These are phyloP conservation scores for Lerista edwardsae DNA, from an alignment of 2,797 vertebrate genomes.

Conservation along the genomic window DNA sequence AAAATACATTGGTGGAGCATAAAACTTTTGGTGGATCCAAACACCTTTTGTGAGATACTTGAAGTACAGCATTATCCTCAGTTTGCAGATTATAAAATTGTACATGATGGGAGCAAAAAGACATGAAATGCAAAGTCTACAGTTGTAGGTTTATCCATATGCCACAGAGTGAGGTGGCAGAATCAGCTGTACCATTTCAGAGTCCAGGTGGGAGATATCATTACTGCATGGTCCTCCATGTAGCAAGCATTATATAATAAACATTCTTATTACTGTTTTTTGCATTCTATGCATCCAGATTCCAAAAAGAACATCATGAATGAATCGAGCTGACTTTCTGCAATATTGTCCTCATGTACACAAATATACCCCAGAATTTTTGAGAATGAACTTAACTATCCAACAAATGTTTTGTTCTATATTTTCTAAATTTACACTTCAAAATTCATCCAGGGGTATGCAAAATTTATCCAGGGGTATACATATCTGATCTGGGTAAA, in stretches of 20 bases:
- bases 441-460: background rate
- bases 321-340: background rate
- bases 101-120: background rate
- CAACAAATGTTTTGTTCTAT: background rate
- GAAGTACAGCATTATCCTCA: background rate
- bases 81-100: background rate
- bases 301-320: background rate
- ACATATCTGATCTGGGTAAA: background rate
- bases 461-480: background rate
- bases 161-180: too few relatives aligned
- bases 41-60: background rate
- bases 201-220: too few relatives aligned
- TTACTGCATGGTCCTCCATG: too few relatives aligned
- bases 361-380: background rate
- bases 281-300: background rate
- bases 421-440: background rate
- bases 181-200: too few relatives aligned
- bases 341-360: background rate
- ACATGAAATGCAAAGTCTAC: background rate
- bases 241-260: background rate
- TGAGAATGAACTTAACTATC: background rate
- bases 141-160: background rate
- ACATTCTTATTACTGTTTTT: background rate
- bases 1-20: background rate
- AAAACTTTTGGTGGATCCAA: background rate